Base-by-base conservation (phyloP, 1,140 invertebrate species). In the Aethina tumida region DNA sequence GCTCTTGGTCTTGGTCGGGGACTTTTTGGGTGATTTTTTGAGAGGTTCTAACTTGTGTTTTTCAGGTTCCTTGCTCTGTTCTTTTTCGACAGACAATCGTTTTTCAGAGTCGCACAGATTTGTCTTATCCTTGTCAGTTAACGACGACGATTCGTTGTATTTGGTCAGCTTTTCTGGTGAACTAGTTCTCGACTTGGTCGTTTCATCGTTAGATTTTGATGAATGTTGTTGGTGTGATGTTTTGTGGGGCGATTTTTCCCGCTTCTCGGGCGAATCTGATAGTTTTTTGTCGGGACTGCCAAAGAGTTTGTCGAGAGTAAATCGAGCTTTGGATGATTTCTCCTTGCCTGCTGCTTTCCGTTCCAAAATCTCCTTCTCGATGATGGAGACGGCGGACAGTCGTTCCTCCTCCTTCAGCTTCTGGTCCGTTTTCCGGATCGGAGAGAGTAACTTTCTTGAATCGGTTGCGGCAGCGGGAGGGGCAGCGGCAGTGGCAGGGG, bases 401-500 rank as follows among this genome's bases (percentile, higher is more conserved):
- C 25, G 19, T 13, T 27, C n/a, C 13, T 43, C 58, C 2, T 69
- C 60, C 20, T 58, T 72, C 53, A 75, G 15, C 65, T 71, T 75
- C 69, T 78, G 75, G 64, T 80, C 70, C 70, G 68, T 57, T 74
- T 81, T 74, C 74, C 75, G 70, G 71, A 79, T 49, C 77, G 72
- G 45, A 80, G 69, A 52, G 47, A 68, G 68, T 62, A 74, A 64
- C 53, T 69, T 69, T 50, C 38, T 13, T 14, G 32, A 14, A 9
- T 10, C 7, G 21, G 4, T 10, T 5, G 24, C n/a, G 14, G 14
- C 24, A 20, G 19, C 56, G 65, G 60, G 45, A 67, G 70, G 60
- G 62, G 77, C 67, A 62, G 60, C 50, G 62, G 50, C 56, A 64
- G 68, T 41, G 35, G 36, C 37, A 37, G 35, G 39, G 43, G 39